Evolutionary conservation across 2,888 invertebrate species (phyloP).

Genomic region (Stramonita haemastoma): DNA sequence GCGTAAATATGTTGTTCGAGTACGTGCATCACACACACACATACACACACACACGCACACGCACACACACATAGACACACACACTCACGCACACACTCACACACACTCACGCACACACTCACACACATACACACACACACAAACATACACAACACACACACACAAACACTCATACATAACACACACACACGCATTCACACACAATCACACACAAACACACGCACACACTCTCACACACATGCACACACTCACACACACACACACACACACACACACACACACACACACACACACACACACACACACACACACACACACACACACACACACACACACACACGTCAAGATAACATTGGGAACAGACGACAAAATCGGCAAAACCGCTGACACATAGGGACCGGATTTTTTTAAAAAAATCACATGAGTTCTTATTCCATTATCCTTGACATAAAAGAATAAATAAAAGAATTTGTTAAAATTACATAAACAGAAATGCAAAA

Average conservation of each 20-base stretch:
- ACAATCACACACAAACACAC: too few relatives aligned
- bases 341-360: too few relatives aligned
- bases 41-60: background rate
- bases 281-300: background rate
- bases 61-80: conserved; percentile 2
- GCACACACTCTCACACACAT: background rate
- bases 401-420: background rate
- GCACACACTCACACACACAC: conserved; percentile 18
- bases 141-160: too few relatives aligned
- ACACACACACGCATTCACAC: too few relatives aligned
- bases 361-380: too few relatives aligned
- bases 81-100: background rate
- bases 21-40: background rate
- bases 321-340: background rate
- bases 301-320: background rate
- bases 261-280: background rate
- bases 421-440: too few relatives aligned
- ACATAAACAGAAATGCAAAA: background rate
- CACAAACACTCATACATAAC: too few relatives aligned
- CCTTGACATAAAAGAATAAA: too few relatives aligned
- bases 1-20: too few relatives aligned
- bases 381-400: too few relatives aligned
- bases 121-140: background rate
- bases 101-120: conserved; percentile 2
- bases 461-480: too few relatives aligned